Evolutionary conservation across 2,113 vertebrate genomes (phyloP), one percentile per base, ranked within the genome.

Genomic region (Oostethus manadensis): DNA sequence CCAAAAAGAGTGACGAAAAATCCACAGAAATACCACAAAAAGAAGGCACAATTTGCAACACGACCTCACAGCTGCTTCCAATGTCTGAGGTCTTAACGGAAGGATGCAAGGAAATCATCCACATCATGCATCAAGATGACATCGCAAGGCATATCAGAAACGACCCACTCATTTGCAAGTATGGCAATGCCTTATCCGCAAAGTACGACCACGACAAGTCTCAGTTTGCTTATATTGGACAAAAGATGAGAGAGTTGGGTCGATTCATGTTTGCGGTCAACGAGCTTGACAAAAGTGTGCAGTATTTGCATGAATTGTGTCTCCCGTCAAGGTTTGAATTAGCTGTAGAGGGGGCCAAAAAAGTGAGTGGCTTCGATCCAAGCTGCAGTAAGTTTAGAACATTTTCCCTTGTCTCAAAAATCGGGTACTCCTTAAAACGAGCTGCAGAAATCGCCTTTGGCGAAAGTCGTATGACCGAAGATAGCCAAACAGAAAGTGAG

Each of bases 81-180:
- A 51, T 69, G 65, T 75, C 83, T 0, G 81, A 84, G 61, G 81
- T 80, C 33, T 47, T 86, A 60, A 80, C 78, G 1, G 84, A 69
- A 67, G 76, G 71, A 29, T 87, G 84, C 16, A 75, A 80, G 35
- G 87, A 88, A 68, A 86, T 88, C 29, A 77, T 88, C 17, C 66
- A 79, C 40, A 80, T 82, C n/a, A 87, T 88, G 87, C 77, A 87
- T 70, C 85, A 88, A 64, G 87, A 88, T 61, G 78, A 87, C 11
- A 76, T 88, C 20, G 78, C 82, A 0, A 74, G 60, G 14, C 85
- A 81, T 40, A 74, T 88, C 21, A 69, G 74, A 65, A 82, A 80
- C 1, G 87, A 88, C 55, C 79, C 82, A 1, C 77, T 88, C 20
- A 88, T 88, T 67, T 88, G 87, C 62, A 87, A 87, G 83, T 88